Evolutionary conservation across 2,888 invertebrate genomes (phyloP).

Genomic region (Halocaridina rubra): DNA sequence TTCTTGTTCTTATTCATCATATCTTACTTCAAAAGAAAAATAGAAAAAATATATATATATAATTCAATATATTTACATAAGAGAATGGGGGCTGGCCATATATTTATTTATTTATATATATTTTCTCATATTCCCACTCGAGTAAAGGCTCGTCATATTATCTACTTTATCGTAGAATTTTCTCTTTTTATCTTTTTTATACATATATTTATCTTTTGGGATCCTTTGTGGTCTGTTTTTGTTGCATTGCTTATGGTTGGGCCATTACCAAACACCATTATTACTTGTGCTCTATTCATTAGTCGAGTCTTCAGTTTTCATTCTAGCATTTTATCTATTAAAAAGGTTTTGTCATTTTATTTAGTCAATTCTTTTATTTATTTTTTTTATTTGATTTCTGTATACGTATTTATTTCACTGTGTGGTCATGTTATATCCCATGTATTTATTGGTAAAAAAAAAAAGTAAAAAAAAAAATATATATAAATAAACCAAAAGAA

Average conservation of each 20-base stretch:
- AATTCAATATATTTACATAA: background rate
- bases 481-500: too few relatives aligned
- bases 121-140: background rate
- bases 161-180: constrained; percentile 3
- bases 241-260: constrained; percentile 26
- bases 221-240: constrained; percentile 24
- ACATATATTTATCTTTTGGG: too few relatives aligned
- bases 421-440: too few relatives aligned
- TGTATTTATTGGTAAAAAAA: too few relatives aligned
- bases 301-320: too few relatives aligned
- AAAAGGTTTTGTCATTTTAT: too few relatives aligned
- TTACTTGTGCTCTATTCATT: background rate
- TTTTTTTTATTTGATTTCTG: background rate
- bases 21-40: background rate
- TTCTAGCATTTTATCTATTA: too few relatives aligned
- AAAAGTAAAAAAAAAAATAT: too few relatives aligned
- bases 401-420: too few relatives aligned
- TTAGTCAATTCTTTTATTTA: too few relatives aligned
- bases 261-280: constrained; percentile 44
- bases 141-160: background rate
- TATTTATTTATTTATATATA: background rate
- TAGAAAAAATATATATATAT: constrained; percentile 1
- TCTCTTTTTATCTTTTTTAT: background rate
- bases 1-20: background rate
- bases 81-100: background rate